Base-by-base conservation (phyloP, 1,140 invertebrate species). In the Wasmannia auropunctata region DNA sequence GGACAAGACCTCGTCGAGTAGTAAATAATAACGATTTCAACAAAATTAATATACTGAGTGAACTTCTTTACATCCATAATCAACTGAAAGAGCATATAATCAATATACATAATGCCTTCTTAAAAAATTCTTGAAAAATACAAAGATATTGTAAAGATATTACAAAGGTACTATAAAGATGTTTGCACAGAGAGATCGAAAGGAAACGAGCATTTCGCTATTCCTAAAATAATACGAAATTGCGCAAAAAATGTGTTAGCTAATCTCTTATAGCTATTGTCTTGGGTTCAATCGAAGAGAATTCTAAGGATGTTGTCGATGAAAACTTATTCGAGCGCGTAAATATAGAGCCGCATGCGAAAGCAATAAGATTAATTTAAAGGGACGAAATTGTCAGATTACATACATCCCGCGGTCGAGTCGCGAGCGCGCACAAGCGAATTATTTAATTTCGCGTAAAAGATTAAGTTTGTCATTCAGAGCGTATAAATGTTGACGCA, bases 401-500 rank as follows among this genome's bases (percentile, higher is more conserved):
- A 16, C 31, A 34, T n/a, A 5, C 14, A n/a, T 51, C 4, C 11
- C 60, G 60, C 3, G 40, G 5, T 4, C 37, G 37, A 63, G 8
- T 76, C 2, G 40, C 28, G n/a, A 11, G 28, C n/a, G n/a, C 10
- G 7, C 16, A 3, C n/a, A 25, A n/a, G 43, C 3, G 8, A 49
- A 54, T 80, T 51, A 80, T 80, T 80, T 80, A 54, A 80, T 80
- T 80, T 22, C 31, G 16, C 40, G 31, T 80, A 69, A 69, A 69
- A 14, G 31, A 80, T 56, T 69, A 69, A 67, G 7, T 80, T 69
- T 22, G 51, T 34, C 16, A 80, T 80, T 80, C 77, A 69, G 10
- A 3, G 5, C 77, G 69, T 56, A 80, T 69, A 80, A 69, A 54
- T 80, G 43, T 80, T 69, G 46, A 31, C 11, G 22, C 31, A 37